Conservation (phyloP, 2,113 vertebrate species). For the Sclerurus mexicanus region DNA sequence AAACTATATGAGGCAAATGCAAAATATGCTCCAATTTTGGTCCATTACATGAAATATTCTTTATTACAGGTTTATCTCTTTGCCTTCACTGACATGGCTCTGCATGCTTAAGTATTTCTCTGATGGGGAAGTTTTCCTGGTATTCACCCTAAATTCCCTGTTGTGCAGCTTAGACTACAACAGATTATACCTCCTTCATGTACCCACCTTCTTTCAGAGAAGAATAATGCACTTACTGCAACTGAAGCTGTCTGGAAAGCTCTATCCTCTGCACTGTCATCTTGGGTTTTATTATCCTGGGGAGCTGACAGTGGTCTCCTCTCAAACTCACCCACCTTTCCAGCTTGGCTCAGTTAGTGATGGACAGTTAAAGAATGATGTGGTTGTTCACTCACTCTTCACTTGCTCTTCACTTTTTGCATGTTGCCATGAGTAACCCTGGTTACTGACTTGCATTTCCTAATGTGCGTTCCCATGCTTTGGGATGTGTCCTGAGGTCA, state of each 20-base stretch:
- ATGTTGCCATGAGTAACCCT: fast-evolving
- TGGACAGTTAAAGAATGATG: not conserved
- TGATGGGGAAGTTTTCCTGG: not conserved
- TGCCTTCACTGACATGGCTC: not conserved
- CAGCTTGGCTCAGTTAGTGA: not conserved
- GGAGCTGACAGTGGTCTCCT: not conserved
- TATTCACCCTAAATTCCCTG: not conserved
- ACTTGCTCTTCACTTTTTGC: not conserved
- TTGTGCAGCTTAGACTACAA: not conserved
- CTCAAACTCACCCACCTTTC: not conserved
- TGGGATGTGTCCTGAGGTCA: not conserved
- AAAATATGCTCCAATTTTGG: not conserved
- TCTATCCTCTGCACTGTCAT: not conserved
- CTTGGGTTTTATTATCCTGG: not conserved
- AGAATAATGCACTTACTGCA: not conserved
- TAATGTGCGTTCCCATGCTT: fast-evolving
- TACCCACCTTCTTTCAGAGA: not conserved
- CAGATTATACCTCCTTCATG: not conserved
- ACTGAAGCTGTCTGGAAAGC: not conserved
- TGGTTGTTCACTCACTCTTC: not conserved
- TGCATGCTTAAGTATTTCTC: not conserved
- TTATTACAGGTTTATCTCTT: not conserved
- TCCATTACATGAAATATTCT: not conserved
- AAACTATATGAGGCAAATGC: not conserved
- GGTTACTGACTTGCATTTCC: not conserved